Base-by-base conservation (phyloP, 2,797 vertebrate species). In the Typhlichthys subterraneus region DNA sequence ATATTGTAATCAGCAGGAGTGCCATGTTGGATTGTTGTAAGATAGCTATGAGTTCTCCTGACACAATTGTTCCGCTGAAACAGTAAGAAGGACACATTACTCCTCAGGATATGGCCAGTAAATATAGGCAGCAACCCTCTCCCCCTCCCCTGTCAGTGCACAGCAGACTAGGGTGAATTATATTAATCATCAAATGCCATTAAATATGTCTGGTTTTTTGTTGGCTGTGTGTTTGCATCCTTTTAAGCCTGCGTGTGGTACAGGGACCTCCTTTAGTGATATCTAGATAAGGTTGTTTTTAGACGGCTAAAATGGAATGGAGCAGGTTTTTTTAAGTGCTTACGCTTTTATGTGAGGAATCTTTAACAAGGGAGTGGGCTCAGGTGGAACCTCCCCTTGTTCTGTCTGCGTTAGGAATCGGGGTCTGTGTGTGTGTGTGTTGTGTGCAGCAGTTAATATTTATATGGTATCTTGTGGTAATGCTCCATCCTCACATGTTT, bases 41-140 rank as follows among this genome's bases (percentile, higher is more conserved):
- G 63, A 17, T 54, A 65, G 56, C 19, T 63, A 23, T 63, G 69
- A 66, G 46, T 75, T 77, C 45, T 58, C 52, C 45, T 69, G 33
- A 70, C 52, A 63, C 53, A 4, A 57, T 46, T 50, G 59, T 75
- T 29, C 61, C 58, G 63, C 48, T 46, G 58, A 73, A 75, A 79
- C 70, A 77, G 76, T 69, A 57, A 53, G 56, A 46, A 47, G 14
- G 11, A 63, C 58, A 63, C 80, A 62, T 77, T 69, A 58, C 72
- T 70, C 69, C 57, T 12, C 77, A 67, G 73, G 70, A 82, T 72
- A 66, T 62, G 50, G 69, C 48, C 7, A 48, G 45, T 78, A 76
- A 80, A 84, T 81, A 68, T 47, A 68, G 13, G 56, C 54, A 61
- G 53, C 70, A 64, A 59, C 38, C 38, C 9, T 9, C 38, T 42